phyloP scores from a whole-genome alignment of 2,888 invertebrate genomes.

The Bellardia pandia region DNA sequence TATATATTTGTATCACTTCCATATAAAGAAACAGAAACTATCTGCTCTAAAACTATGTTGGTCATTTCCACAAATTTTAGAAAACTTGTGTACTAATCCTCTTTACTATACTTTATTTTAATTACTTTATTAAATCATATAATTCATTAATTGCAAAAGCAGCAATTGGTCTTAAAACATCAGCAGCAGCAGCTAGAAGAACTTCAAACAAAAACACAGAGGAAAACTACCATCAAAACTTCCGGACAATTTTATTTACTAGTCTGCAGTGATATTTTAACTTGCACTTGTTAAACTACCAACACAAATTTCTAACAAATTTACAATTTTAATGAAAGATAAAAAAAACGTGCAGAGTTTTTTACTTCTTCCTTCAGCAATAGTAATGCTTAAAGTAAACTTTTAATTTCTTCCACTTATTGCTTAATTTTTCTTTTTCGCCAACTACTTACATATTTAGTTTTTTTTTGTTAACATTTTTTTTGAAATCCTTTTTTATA shows the following conservation, averaged over 20 bases:
- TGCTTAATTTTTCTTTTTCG: slow-evolving; percentile 62
- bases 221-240: slow-evolving; percentile 55
- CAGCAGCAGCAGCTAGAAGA: slow-evolving; percentile 9
- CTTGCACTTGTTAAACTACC: slow-evolving; percentile 55
- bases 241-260: slow-evolving; percentile 69
- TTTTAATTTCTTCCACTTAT: slow-evolving; percentile 72
- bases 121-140: slow-evolving; percentile 64
- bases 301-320: slow-evolving; percentile 55
- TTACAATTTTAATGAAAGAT: slow-evolving; percentile 60
- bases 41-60: slow-evolving; percentile 27
- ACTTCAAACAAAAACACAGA: not conserved
- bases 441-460: slow-evolving; percentile 20
- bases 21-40: not conserved
- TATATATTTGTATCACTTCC: not conserved
- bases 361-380: slow-evolving; percentile 8
- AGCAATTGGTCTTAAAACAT: slow-evolving; percentile 32
- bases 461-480: not conserved
- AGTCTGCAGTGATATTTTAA: slow-evolving; percentile 71
- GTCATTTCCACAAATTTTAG: slow-evolving; percentile 18
- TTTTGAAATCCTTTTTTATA: slow-evolving; percentile 16
- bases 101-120: slow-evolving; percentile 54
- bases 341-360: slow-evolving; percentile 35
- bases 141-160: slow-evolving; percentile 62
- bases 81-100: slow-evolving; percentile 54
- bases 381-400: slow-evolving; percentile 70